A percentile compares a stretch with the other conserved stretches of the same genome.
Conservation (phyloP, 2,888 invertebrate genomes). For the Philopedon plagiatum region DNA sequence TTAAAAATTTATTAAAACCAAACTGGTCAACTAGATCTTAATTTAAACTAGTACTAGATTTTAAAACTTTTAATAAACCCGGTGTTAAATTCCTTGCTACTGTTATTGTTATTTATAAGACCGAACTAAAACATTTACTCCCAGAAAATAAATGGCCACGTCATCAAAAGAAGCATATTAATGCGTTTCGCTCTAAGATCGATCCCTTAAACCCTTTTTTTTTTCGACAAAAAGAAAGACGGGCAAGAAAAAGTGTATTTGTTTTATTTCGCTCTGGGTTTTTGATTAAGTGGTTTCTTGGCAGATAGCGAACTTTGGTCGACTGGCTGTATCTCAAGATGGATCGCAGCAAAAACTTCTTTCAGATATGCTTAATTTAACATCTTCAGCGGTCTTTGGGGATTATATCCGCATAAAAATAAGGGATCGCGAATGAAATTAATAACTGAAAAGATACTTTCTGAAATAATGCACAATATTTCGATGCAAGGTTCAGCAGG, state of each 20-base stretch:
- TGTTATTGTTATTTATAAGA: neutral
- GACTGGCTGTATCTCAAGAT: slow-evolving; percentile 39
- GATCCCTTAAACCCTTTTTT: slow-evolving; percentile 47
- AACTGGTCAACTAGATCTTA: too few relatives aligned
- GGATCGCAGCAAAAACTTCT: slow-evolving; percentile 41
- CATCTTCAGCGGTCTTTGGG: slow-evolving; percentile 33
- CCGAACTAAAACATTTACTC: slow-evolving; percentile 24
- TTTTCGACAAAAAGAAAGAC: slow-evolving; percentile 31
- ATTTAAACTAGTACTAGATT: too few relatives aligned
- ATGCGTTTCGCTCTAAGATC: slow-evolving; percentile 43
- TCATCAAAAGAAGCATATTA: slow-evolving; percentile 49
- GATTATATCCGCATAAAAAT: slow-evolving; percentile 25
- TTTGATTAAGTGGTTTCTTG: slow-evolving; percentile 66
- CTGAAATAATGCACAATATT: neutral
- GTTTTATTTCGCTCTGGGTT: slow-evolving; percentile 65
- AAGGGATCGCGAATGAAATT: neutral
- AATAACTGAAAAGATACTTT: slow-evolving; percentile 1
- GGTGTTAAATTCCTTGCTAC: too few relatives aligned
- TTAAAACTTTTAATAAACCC: too few relatives aligned
- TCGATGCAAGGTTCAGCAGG: neutral
- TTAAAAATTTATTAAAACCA: too few relatives aligned
- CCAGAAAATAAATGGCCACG: slow-evolving; percentile 39
- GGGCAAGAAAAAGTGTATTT: slow-evolving; percentile 66
- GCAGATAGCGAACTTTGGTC: slow-evolving; percentile 62
- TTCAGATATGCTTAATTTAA: slow-evolving; percentile 44